Evolutionary conservation across 2,888 invertebrate species (phyloP), one percentile per base, ranked within the genome.

Genomic region (Drosophila austrosaltans): DNA sequence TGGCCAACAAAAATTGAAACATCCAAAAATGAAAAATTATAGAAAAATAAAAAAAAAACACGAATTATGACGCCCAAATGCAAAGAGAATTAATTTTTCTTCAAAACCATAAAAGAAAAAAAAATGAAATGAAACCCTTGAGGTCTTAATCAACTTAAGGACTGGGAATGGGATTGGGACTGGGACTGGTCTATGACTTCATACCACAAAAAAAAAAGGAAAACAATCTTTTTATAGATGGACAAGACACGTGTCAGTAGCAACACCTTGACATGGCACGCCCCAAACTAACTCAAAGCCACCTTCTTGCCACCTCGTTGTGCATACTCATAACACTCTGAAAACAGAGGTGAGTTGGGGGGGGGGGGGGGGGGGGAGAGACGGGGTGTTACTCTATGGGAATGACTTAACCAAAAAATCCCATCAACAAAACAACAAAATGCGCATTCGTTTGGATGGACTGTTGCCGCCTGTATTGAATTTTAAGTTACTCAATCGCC

Each of bases 371-470:
- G n/a, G n/a, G 3, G n/a, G 40, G n/a, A n/a, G n/a, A n/a, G n/a
- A n/a, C n/a, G n/a, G 3, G n/a, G 40, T n/a, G 12, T 8, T 39
- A n/a, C 10, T 39, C 56, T 69, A 44, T 36, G 42, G 30, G 6
- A 63, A 82, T 87, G 89, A 88, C 84, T 81, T 82, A 76, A 86
- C 81, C 81, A 61, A 79, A 76, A 83, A 83, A 88, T 82, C 81
- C 89, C 84, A 88, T 86, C 89, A 86, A 48, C 36, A 36, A 16
- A 16, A 22, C 44, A 22, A 86, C 83, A 81, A 86, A 86, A 88
- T 86, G 87, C 84, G 81, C 74, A 61, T 78, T 72, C 53, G 75
- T 32, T 64, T 20, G 8, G 12, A 39, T 36, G 39, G 39, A 58
- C 16, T 16, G 16, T 16, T 16, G 73, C 88, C 86, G 82, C 84